Conservation (phyloP, 2,888 invertebrate genomes). For the Ferrisia virgata region DNA sequence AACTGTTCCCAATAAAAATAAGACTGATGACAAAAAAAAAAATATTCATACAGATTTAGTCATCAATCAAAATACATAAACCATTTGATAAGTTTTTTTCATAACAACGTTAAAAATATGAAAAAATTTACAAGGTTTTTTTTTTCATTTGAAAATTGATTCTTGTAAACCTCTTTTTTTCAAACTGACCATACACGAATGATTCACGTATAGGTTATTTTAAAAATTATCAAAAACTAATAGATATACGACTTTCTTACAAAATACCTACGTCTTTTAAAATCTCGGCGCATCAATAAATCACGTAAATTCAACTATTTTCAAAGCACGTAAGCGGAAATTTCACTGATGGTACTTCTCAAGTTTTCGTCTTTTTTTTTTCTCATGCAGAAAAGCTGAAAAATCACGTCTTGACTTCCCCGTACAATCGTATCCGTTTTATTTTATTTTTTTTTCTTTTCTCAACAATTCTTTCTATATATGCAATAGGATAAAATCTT, state of each 20-base stretch:
- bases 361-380: constrained; percentile 2
- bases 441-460: background rate
- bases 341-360: constrained; percentile 38
- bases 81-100: too few species aligned
- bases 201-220: background rate
- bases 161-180: too few species aligned
- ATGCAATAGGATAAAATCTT: background rate
- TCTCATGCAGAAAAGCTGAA: constrained; percentile 19
- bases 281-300: background rate
- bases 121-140: too few species aligned
- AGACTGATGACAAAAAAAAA: too few species aligned
- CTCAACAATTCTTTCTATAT: background rate
- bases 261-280: background rate
- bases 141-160: too few species aligned
- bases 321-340: constrained; percentile 38
- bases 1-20: too few species aligned
- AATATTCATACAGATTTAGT: too few species aligned
- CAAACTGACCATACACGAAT: too few species aligned
- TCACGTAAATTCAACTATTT: constrained; percentile 25
- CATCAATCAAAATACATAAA: too few species aligned
- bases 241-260: background rate
- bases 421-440: constrained; percentile 14
- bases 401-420: constrained; percentile 31
- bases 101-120: too few species aligned
- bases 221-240: background rate